Evolutionary conservation across 2,888 invertebrate species (phyloP).

Genomic region (Lypha dubia): DNA sequence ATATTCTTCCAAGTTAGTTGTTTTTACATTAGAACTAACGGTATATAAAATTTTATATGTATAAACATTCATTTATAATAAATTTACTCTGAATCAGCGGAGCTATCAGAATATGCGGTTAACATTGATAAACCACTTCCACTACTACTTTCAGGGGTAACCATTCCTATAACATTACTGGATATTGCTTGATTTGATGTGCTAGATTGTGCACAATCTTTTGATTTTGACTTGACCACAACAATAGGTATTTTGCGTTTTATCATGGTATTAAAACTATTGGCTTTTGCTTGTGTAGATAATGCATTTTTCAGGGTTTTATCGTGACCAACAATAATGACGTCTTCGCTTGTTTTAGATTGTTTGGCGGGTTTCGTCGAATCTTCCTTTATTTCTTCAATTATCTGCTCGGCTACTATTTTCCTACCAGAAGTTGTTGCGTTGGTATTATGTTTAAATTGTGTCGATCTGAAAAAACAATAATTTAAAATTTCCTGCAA

Average conservation of each 20-base stretch:
- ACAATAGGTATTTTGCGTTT: slow-evolving; percentile 84
- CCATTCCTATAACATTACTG: neutral
- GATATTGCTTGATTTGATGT: slow-evolving; percentile 9
- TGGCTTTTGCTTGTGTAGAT: neutral
- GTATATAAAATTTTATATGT: too few species aligned
- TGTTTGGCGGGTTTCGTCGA: slow-evolving; percentile 71
- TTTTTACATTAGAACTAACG: too few species aligned
- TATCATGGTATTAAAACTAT: slow-evolving; percentile 74
- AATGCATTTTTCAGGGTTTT: slow-evolving; percentile 68
- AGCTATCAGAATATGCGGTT: slow-evolving; percentile 88
- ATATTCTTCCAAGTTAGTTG: too few species aligned
- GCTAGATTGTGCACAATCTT: slow-evolving; percentile 15
- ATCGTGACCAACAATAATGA: slow-evolving; percentile 39
- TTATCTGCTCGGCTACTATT: slow-evolving; percentile 88
- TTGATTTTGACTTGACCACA: slow-evolving; percentile 76
- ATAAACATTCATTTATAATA: neutral
- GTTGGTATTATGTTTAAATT: slow-evolving; percentile 79
- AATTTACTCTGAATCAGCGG: slow-evolving; percentile 85
- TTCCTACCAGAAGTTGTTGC: slow-evolving; percentile 57
- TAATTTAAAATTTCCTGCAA: too few species aligned
- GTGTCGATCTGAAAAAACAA: slow-evolving; percentile 80
- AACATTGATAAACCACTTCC: slow-evolving; percentile 86
- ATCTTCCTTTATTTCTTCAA: slow-evolving; percentile 85
- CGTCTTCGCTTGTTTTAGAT: slow-evolving; percentile 68
- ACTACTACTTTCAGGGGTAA: neutral